These are phyloP conservation scores for Cataglyphis rosenhaueri DNA, from an alignment of 2,888 invertebrate species.

Conservation along the genomic window DNA sequence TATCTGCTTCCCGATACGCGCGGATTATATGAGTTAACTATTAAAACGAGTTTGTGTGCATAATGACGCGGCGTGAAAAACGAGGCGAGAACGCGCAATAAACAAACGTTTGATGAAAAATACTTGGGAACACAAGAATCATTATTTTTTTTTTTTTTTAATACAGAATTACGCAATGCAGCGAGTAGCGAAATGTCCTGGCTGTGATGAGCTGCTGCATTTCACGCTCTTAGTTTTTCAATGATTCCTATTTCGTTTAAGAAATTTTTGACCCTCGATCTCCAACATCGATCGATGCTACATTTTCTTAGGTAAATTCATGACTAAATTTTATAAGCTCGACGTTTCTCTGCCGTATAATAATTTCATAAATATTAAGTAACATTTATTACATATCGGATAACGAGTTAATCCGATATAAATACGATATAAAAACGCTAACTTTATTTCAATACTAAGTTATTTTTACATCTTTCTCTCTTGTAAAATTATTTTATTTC, in stretches of 20 bases:
- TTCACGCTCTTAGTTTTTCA: background rate
- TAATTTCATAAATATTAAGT: background rate
- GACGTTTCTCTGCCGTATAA: background rate
- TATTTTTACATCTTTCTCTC: no score
- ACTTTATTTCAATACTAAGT: background rate
- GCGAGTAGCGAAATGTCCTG: background rate
- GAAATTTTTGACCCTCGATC: conserved; percentile 16
- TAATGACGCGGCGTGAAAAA: conserved; percentile 36
- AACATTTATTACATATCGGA: background rate
- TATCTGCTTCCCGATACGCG: conserved; percentile 68
- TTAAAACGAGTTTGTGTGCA: conserved; percentile 61
- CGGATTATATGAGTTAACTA: conserved; percentile 66
- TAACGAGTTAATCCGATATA: background rate
- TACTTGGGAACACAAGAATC: background rate
- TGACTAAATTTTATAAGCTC: background rate
- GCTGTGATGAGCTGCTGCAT: conserved; percentile 1
- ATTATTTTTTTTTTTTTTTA: background rate
- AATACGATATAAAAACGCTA: background rate
- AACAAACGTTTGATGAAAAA: conserved; percentile 21
- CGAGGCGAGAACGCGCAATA: conserved; percentile 9
- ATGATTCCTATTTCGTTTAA: conserved; percentile 2
- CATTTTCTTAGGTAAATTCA: background rate
- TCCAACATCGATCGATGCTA: background rate
- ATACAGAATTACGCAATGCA: background rate
- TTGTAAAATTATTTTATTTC: background rate